Base-by-base conservation (phyloP, 2,888 invertebrate species). In the Lithosia quadra region DNA sequence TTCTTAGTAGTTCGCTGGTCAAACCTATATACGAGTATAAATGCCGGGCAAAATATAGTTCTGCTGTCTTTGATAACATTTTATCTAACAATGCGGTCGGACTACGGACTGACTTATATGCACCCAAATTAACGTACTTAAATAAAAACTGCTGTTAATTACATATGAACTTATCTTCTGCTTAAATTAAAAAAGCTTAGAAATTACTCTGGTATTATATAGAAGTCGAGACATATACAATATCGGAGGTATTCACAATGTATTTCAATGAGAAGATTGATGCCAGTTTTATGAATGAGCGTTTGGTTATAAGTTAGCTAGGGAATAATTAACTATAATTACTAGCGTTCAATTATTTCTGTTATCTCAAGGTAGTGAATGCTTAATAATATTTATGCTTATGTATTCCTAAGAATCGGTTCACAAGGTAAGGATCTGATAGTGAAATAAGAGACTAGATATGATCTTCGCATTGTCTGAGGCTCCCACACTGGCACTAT, bases 381-480 rank as follows among this genome's bases (percentile, higher is more conserved):
- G 56, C 68, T 80, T 59, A 71, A 67, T 68, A 62, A 68, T 57
- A 24, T n/a, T 67, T 22, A 60, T 15, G n/a, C n/a, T n/a, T n/a
- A 13, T 4, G 5, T 36, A 10, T 18, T 53, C 28, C 68, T 61
- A 39, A 53, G 43, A 72, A 69, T 66, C 63, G 56, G 68, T 56
- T n/a, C 66, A 34, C 49, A 67, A 39, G 49, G 21, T 49, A 57
- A 62, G 69, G 58, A 75, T 77, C 70, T 69, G 73, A 73, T 74
- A 62, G 68, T 72, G 64, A 76, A 76, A 79, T 69, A 76, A 74
- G 68, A 61, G 8, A 28, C 39, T 24, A 69, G 78, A 76, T 73
- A 77, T 39, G 15, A 55, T 80, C 65, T 71, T 1, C 8, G 9
- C 64, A 78, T 80, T 80, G 77, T 80, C 75, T 3, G 34, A 59